Evolutionary conservation across 2,888 invertebrate genomes (phyloP).

Genomic region (Hoplodrina ambigua): DNA sequence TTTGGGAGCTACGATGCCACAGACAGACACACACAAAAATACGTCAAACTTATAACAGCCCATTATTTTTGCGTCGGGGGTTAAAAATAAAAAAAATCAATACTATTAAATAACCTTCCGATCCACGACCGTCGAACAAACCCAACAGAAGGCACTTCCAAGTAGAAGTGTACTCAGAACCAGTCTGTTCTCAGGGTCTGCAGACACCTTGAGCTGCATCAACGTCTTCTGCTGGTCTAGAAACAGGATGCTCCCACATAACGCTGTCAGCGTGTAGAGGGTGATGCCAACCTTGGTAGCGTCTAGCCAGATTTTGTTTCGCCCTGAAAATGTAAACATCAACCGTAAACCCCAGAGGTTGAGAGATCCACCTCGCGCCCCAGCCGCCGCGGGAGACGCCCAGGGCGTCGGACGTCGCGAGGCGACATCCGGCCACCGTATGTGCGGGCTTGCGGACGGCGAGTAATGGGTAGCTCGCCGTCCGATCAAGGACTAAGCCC

Average conservation of each 20-base stretch:
- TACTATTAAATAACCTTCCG: constrained; percentile 72
- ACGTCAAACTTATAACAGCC: too few species aligned
- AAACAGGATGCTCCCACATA: constrained; percentile 81
- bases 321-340: constrained; percentile 69
- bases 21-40: too few species aligned
- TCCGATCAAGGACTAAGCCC: too few species aligned
- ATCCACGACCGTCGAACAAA: constrained; percentile 71
- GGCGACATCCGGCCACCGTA: too few species aligned
- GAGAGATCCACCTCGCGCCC: too few species aligned
- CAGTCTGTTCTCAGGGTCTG: constrained; percentile 73
- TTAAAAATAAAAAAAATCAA: background rate
- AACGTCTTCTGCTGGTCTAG: constrained; percentile 79
- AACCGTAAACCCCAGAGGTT: too few species aligned
- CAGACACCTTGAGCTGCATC: constrained; percentile 70
- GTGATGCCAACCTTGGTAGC: constrained; percentile 77
- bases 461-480: too few species aligned
- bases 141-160: constrained; percentile 69
- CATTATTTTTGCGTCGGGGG: too few species aligned
- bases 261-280: constrained; percentile 72
- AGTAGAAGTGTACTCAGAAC: constrained; percentile 70
- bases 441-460: too few species aligned
- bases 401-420: too few species aligned
- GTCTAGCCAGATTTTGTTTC: constrained; percentile 80
- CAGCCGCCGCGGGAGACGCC: too few species aligned
- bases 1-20: too few species aligned